phyloP scores from a whole-genome alignment of 1,140 invertebrate genomes.

The Macrosteles quadrilineatus region DNA sequence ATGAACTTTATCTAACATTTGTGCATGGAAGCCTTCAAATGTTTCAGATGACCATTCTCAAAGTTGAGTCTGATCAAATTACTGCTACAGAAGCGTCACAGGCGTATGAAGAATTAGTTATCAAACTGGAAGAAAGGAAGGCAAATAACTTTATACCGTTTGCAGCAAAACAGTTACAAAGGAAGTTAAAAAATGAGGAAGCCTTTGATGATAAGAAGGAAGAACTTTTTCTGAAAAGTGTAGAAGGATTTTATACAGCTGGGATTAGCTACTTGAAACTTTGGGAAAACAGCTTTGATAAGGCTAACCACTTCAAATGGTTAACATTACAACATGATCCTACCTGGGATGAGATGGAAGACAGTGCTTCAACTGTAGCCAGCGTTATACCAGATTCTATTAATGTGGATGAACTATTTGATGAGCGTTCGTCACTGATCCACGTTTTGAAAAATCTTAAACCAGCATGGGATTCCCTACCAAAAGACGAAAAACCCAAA shows the following conservation, averaged over 20 bases:
- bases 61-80: not conserved
- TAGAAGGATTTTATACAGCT: not conserved
- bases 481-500: too few relatives aligned
- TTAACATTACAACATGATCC: too few relatives aligned
- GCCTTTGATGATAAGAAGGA: not conserved
- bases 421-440: not conserved
- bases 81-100: not conserved
- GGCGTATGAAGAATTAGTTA: not conserved
- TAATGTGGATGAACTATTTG: slow-evolving; percentile 8
- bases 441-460: slow-evolving; percentile 28
- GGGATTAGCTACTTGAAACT: not conserved
- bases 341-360: too few relatives aligned
- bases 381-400: not conserved
- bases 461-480: too few relatives aligned
- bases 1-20: slow-evolving; percentile 34
- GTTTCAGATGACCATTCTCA: not conserved
- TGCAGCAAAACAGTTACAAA: not conserved
- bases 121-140: slow-evolving; percentile 15
- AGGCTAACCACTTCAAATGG: not conserved
- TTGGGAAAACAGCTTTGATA: slow-evolving; percentile 9
- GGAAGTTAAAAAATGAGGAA: not conserved
- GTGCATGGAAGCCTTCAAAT: not conserved
- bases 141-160: not conserved
- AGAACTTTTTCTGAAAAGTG: too few relatives aligned
- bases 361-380: not conserved